Evolutionary conservation across 2,113 vertebrate genomes (phyloP).

Genomic region (Leucopsar rothschildi): DNA sequence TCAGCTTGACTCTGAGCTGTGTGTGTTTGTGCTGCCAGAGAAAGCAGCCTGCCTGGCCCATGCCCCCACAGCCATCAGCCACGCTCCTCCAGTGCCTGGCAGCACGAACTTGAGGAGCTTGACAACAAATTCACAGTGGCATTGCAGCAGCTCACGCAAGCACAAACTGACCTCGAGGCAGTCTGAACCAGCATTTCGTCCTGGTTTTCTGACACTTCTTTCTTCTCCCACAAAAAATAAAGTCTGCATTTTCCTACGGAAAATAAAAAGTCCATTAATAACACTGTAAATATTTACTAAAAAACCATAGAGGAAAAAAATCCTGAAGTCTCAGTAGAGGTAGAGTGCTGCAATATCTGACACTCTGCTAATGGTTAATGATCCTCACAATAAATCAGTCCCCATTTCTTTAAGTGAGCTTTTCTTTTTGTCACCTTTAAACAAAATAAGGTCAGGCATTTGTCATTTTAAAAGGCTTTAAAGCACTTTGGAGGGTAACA

Average conservation of each 20-base stretch:
- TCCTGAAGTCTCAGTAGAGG: neutral
- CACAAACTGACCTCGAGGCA: neutral
- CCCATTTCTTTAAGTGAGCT: neutral
- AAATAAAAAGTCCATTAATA: neutral
- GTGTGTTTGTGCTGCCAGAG: neutral
- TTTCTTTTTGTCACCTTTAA: neutral
- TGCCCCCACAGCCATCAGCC: neutral
- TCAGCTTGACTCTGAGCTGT: neutral
- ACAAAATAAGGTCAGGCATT: neutral
- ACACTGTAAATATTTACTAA: neutral
- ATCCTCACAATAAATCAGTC: neutral
- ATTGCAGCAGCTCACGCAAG: neutral
- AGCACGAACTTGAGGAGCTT: neutral
- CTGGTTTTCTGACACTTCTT: neutral
- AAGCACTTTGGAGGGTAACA: neutral
- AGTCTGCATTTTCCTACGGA: neutral
- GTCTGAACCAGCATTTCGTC: neutral
- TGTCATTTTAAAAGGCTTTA: neutral
- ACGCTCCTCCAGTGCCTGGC: fast-evolving
- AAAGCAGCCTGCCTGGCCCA: neutral
- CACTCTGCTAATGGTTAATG: neutral
- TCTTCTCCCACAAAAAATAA: neutral
- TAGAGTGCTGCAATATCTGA: neutral
- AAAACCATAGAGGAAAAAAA: neutral
- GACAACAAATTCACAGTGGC: neutral